Evolutionary conservation across 2,888 invertebrate genomes (phyloP).

Genomic region (Bibio marci): DNA sequence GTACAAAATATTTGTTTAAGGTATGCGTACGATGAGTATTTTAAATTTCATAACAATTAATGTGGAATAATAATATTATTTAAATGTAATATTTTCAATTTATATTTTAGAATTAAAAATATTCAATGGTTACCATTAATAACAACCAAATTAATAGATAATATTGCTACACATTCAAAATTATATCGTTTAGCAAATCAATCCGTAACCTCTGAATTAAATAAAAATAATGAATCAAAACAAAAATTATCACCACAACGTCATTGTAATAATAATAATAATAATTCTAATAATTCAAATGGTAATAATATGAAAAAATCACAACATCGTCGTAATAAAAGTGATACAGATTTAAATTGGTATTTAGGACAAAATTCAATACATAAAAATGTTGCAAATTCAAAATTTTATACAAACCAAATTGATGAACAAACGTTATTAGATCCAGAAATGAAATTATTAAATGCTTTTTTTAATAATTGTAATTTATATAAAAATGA

Average conservation of each 20-base stretch:
- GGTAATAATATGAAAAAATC: slow-evolving; percentile 20
- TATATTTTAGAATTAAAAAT: slow-evolving; percentile 11
- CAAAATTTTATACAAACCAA: slow-evolving; percentile 11
- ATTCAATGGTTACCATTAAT: slow-evolving; percentile 12
- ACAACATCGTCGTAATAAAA: slow-evolving; percentile 51
- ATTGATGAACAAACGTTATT: slow-evolving; percentile 9
- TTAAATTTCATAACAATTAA: too few species aligned
- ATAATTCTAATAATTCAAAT: slow-evolving; percentile 21
- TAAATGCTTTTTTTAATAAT: slow-evolving; percentile 13
- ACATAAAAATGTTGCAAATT: slow-evolving; percentile 12
- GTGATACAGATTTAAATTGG: slow-evolving; percentile 55
- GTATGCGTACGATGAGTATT: slow-evolving; percentile 1
- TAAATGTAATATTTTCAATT: too few species aligned
- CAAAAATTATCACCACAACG: slow-evolving; percentile 17
- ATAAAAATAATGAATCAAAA: slow-evolving; percentile 18
- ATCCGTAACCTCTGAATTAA: slow-evolving; percentile 7
- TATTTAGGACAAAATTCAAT: slow-evolving; percentile 29
- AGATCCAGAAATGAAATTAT: slow-evolving; percentile 12
- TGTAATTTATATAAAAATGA: slow-evolving; percentile 11
- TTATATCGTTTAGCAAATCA: slow-evolving; percentile 11
- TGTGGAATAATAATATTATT: too few species aligned
- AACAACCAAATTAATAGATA: slow-evolving; percentile 13
- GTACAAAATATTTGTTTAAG: slow-evolving; percentile 11
- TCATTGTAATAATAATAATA: slow-evolving; percentile 12
- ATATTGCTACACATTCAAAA: slow-evolving; percentile 12